phyloP scores from a whole-genome alignment of 2,888 invertebrate genomes.

The Megaustenia siamemsis region DNA sequence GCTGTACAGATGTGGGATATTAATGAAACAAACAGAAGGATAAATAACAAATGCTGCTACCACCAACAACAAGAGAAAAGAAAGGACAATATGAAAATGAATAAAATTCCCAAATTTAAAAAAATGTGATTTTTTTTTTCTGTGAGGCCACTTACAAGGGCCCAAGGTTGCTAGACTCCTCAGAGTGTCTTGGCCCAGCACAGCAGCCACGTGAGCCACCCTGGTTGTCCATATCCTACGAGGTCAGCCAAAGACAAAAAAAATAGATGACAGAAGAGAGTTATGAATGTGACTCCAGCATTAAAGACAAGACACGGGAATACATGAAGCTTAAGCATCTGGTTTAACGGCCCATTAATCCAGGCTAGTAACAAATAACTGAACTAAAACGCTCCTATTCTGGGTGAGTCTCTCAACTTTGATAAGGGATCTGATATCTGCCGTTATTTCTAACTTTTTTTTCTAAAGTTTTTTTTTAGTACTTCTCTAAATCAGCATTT shows the following conservation, averaged over 20 bases:
- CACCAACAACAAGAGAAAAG: slow-evolving; percentile 35
- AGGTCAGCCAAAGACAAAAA: slow-evolving; percentile 46
- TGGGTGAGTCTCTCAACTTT: too few species aligned
- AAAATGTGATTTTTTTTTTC: slow-evolving; percentile 1
- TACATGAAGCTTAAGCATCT: too few species aligned
- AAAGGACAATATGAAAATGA: slow-evolving; percentile 43
- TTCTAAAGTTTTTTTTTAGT: too few species aligned
- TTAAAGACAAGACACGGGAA: too few species aligned
- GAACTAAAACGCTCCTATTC: too few species aligned
- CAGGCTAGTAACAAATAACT: too few species aligned
- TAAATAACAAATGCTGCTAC: slow-evolving; percentile 44
- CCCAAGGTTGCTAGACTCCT: slow-evolving; percentile 53
- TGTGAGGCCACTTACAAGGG: slow-evolving; percentile 54
- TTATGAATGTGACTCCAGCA: slow-evolving; percentile 19
- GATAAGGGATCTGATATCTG: too few species aligned
- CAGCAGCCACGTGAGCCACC: slow-evolving; percentile 33
- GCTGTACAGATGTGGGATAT: not conserved
- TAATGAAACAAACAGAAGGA: slow-evolving; percentile 7
- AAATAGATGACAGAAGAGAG: slow-evolving; percentile 37
- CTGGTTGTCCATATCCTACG: slow-evolving; percentile 48
- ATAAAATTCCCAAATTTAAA: slow-evolving; percentile 29
- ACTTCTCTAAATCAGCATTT: too few species aligned
- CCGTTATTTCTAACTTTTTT: too few species aligned
- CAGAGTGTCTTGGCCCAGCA: slow-evolving; percentile 35
- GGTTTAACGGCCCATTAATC: too few species aligned